A percentile compares a stretch with the other conserved stretches of the same genome.
Conservation (phyloP, 2,797 vertebrate genomes). For the Fistularia tabacaria region DNA sequence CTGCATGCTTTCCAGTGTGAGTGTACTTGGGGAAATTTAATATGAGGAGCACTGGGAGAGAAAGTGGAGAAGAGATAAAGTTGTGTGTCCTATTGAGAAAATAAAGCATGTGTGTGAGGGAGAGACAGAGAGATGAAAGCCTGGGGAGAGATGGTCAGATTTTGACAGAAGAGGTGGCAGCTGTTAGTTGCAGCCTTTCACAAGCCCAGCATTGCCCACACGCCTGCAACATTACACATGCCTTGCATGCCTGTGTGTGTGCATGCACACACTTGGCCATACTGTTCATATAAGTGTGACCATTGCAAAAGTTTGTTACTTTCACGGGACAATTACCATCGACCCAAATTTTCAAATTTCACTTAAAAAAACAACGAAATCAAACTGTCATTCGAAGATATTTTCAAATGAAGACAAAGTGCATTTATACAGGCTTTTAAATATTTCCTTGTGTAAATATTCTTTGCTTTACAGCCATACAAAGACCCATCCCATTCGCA, state of each 20-base stretch:
- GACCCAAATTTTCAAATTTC: too few species aligned
- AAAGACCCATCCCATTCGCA: too few species aligned
- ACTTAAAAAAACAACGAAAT: not conserved
- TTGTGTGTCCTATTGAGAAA: not conserved
- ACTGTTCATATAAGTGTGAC: slow-evolving; percentile 19
- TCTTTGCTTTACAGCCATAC: too few species aligned
- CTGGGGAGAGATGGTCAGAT: slow-evolving; percentile 39
- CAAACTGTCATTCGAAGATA: too few species aligned
- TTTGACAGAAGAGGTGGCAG: slow-evolving; percentile 58
- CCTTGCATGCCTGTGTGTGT: slow-evolving; percentile 43
- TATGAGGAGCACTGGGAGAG: not conserved
- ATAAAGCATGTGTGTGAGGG: not conserved
- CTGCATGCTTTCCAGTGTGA: too few species aligned
- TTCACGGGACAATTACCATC: not conserved
- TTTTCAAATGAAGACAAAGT: too few species aligned
- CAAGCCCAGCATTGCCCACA: slow-evolving; percentile 55
- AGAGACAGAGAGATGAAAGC: slow-evolving; percentile 44
- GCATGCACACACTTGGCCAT: slow-evolving; percentile 25
- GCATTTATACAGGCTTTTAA: too few species aligned
- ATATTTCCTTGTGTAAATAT: too few species aligned
- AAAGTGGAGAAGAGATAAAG: slow-evolving; percentile 4
- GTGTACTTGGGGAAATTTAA: slow-evolving; percentile 5
- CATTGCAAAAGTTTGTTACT: slow-evolving; percentile 12
- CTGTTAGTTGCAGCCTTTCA: slow-evolving; percentile 60
- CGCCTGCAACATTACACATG: slow-evolving; percentile 54